These are phyloP conservation scores for Dasyurus viverrinus DNA, from an alignment of 2,113 vertebrate genomes.

Conservation along the genomic window DNA sequence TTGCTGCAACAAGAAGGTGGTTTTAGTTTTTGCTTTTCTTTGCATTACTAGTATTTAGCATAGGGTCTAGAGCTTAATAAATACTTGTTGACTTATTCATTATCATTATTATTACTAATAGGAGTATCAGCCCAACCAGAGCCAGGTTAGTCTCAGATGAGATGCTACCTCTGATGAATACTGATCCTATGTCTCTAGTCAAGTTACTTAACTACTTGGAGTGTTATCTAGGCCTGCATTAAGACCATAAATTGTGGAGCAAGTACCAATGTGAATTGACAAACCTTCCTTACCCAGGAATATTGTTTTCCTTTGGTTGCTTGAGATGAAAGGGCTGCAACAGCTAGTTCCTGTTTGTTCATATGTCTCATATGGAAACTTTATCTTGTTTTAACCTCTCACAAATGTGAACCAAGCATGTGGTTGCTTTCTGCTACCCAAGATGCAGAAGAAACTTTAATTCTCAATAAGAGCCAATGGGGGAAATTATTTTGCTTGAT, in stretches of 20 bases:
- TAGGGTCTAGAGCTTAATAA: not conserved
- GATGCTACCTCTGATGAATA: not conserved
- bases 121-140: not conserved
- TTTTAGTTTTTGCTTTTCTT: not conserved
- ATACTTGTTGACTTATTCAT: not conserved
- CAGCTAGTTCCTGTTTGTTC: not conserved
- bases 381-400: not conserved
- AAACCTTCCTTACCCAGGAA: not conserved
- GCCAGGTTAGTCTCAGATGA: not conserved
- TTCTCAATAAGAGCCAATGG: not conserved
- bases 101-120: not conserved
- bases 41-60: not conserved
- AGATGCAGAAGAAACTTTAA: not conserved
- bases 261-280: not conserved
- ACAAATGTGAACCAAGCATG: not conserved
- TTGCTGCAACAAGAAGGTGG: not conserved
- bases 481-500: not conserved
- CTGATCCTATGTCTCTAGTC: not conserved
- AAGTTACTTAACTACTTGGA: not conserved
- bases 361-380: not conserved
- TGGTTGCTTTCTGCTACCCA: not conserved
- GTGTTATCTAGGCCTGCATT: not conserved
- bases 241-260: not conserved
- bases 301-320: not conserved
- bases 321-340: not conserved